Conservation (phyloP, 2,113 vertebrate genomes). For the Tetrao urogallus region DNA sequence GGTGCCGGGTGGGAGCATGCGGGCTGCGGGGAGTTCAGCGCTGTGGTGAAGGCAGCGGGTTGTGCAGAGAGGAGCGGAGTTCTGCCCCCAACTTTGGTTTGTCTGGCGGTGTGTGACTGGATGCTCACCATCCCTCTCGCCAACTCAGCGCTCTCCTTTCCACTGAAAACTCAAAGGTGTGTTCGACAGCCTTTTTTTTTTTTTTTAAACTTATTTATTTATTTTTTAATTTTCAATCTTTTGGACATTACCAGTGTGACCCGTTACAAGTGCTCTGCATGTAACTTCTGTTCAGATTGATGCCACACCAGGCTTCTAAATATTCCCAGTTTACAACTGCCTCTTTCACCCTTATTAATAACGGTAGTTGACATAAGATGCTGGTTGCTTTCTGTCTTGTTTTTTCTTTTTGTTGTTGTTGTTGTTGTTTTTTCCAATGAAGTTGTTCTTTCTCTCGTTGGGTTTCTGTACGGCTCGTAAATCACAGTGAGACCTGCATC, state of each 20-base stretch:
- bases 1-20: too few relatives aligned
- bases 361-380: not conserved
- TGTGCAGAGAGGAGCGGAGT: not conserved
- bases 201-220: not conserved
- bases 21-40: too few relatives aligned
- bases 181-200: not conserved
- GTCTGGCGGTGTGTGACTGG: not conserved
- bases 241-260: not conserved
- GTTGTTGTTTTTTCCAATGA: not conserved
- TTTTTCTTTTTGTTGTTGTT: not conserved
- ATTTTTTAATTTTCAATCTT: not conserved
- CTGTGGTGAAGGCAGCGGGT: not conserved
- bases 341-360: not conserved
- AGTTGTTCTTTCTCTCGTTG: not conserved
- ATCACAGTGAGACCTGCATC: conserved; percentile 7
- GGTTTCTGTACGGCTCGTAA: not conserved
- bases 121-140: not conserved
- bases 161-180: conserved; percentile 3
- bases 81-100: not conserved
- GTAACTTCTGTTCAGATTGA: not conserved
- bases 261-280: not conserved
- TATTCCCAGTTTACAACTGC: not conserved
- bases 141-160: not conserved
- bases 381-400: not conserved
- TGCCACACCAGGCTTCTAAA: not conserved